Conservation (phyloP, 2,113 vertebrate species). For the Thalassoma bifasciatum region DNA sequence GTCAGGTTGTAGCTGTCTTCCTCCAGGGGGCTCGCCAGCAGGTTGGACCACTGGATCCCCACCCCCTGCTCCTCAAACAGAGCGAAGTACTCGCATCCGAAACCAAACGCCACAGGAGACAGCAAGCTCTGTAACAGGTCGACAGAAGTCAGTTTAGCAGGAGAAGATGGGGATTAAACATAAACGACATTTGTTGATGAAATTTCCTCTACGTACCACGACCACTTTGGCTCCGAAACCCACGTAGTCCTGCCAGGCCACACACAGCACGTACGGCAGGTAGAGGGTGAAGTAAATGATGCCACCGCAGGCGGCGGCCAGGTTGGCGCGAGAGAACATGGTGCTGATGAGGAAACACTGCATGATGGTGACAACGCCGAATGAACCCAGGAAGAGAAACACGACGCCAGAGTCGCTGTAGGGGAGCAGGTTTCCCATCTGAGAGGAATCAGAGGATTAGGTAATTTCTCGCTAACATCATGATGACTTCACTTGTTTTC, state of each 20-base stretch:
- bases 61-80: conserved; percentile 97
- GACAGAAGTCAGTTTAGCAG: not conserved
- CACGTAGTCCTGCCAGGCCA: conserved; percentile 96
- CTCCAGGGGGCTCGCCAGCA: conserved; percentile 91
- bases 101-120: conserved; percentile 97
- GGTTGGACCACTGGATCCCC: conserved; percentile 96
- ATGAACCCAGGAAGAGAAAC: conserved; percentile 92
- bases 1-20: conserved; percentile 93
- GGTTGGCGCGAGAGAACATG: conserved; percentile 93
- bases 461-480: not conserved
- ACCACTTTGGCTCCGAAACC: conserved; percentile 90
- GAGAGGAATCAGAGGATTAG: conserved; percentile 17
- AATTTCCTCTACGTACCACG: conserved; percentile 83
- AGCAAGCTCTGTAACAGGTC: conserved; percentile 88
- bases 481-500: conserved; percentile 46
- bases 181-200: not conserved
- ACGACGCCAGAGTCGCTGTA: conserved; percentile 94
- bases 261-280: conserved; percentile 93
- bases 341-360: conserved; percentile 99
- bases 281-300: conserved; percentile 97
- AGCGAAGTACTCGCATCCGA: conserved; percentile 95
- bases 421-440: conserved; percentile 95
- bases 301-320: conserved; percentile 95
- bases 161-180: no score
- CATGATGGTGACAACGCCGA: conserved; percentile 93